These are phyloP conservation scores for Carcina quercana DNA, from an alignment of 2,888 invertebrate species.

Conservation along the genomic window DNA sequence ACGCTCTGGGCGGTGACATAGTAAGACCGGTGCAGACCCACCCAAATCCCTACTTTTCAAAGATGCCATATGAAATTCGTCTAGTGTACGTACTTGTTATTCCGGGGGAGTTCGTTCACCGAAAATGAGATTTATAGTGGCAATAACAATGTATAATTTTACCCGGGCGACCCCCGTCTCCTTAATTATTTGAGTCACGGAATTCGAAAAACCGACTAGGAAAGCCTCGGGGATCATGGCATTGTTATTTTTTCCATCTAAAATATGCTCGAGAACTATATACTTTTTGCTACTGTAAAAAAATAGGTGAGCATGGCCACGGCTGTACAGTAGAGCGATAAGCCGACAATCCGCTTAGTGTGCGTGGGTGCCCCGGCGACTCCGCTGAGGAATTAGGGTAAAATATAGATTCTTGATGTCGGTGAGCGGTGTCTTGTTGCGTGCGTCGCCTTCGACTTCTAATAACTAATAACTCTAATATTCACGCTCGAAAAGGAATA, in stretches of 20 bases:
- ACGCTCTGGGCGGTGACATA: too few relatives aligned
- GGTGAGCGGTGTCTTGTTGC: slow-evolving; percentile 23
- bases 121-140: slow-evolving; percentile 67
- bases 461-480: slow-evolving; percentile 11
- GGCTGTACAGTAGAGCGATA: slow-evolving; percentile 64
- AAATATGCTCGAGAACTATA: slow-evolving; percentile 46
- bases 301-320: slow-evolving; percentile 57
- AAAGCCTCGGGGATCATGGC: slow-evolving; percentile 61
- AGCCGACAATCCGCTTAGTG: slow-evolving; percentile 68
- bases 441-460: slow-evolving; percentile 16
- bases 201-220: slow-evolving; percentile 60
- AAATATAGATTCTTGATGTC: slow-evolving; percentile 64
- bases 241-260: slow-evolving; percentile 53
- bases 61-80: slow-evolving; percentile 34
- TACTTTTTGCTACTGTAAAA: slow-evolving; percentile 58
- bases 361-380: slow-evolving; percentile 46
- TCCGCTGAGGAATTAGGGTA: slow-evolving; percentile 50
- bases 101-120: slow-evolving; percentile 50
- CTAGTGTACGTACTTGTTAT: slow-evolving; percentile 45
- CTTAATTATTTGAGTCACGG: slow-evolving; percentile 73
- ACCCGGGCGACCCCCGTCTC: slow-evolving; percentile 54
- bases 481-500: slow-evolving; percentile 1
- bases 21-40: too few relatives aligned
- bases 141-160: slow-evolving; percentile 69
- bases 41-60: slow-evolving; percentile 11